Evolutionary conservation across 2,797 vertebrate genomes (phyloP).

Genomic region (Hyperoplus lanceolatus): DNA sequence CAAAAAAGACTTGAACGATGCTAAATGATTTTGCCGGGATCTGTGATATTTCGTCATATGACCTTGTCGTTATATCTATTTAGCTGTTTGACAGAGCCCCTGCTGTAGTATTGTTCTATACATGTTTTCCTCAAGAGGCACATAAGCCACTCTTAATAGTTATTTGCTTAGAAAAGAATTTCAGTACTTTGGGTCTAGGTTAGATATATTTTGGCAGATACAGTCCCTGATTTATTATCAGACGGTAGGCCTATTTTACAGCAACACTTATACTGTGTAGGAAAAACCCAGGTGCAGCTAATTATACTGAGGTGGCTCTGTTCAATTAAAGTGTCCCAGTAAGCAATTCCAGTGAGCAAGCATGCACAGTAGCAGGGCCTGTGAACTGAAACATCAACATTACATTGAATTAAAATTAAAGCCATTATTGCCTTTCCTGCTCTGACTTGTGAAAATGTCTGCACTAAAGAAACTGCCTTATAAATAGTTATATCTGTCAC

Average conservation of each 20-base stretch:
- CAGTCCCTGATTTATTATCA: slow-evolving; percentile 20
- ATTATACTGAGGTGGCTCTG: slow-evolving; percentile 12
- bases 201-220: slow-evolving; percentile 2
- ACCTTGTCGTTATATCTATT: slow-evolving; percentile 28
- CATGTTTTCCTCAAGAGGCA: neutral
- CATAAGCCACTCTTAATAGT: neutral
- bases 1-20: slow-evolving; percentile 35
- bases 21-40: slow-evolving; percentile 19
- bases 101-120: neutral
- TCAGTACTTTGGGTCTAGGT: neutral
- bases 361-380: neutral
- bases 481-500: slow-evolving; percentile 15
- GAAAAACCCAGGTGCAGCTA: slow-evolving; percentile 25
- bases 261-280: slow-evolving; percentile 5
- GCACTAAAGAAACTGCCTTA: slow-evolving; percentile 13
- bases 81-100: neutral
- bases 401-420: slow-evolving; percentile 19
- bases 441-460: slow-evolving; percentile 25
- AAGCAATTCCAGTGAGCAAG: slow-evolving; percentile 18
- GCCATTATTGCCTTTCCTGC: slow-evolving; percentile 9
- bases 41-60: slow-evolving; percentile 16
- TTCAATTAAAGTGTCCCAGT: slow-evolving; percentile 20
- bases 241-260: slow-evolving; percentile 10
- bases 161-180: slow-evolving; percentile 11
- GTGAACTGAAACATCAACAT: slow-evolving; percentile 19